These are phyloP conservation scores for Simalia tracyae DNA, from an alignment of 2,797 vertebrate genomes.

Conservation along the genomic window DNA sequence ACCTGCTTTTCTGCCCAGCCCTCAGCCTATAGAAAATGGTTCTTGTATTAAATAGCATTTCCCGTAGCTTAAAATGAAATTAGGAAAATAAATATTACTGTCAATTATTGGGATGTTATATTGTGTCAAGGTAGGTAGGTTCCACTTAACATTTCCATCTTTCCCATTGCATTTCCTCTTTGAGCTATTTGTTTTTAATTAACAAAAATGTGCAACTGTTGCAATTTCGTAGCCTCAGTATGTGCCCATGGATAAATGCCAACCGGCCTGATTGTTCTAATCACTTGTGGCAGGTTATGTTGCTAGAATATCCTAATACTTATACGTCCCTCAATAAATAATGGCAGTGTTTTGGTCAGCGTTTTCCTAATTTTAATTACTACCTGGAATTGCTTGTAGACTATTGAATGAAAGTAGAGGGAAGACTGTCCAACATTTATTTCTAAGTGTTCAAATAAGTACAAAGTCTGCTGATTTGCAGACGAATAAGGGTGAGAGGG, in stretches of 20 bases:
- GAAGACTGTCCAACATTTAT: not conserved
- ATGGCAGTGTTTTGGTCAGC: not conserved
- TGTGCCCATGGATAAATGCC: not conserved
- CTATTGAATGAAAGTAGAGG: not conserved
- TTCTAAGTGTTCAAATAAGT: not conserved
- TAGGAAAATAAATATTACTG: not conserved
- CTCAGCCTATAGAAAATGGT: not conserved
- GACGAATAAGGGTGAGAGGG: not conserved
- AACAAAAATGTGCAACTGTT: not conserved
- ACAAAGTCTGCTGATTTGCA: not conserved
- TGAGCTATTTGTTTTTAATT: not conserved
- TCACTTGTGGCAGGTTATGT: not conserved
- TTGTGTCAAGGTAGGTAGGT: not conserved
- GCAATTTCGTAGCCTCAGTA: not conserved
- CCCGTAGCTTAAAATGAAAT: not conserved
- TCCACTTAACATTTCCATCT: not conserved
- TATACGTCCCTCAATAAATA: not conserved
- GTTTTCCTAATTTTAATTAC: not conserved
- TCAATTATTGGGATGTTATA: not conserved
- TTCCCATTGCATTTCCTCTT: not conserved
- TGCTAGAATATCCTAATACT: not conserved
- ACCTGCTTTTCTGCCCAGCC: not conserved
- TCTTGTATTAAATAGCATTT: not conserved
- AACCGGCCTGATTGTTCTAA: not conserved
- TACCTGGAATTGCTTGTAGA: not conserved